Base-by-base conservation (phyloP, 2,113 vertebrate genomes). In the Toxostoma redivivum region DNA sequence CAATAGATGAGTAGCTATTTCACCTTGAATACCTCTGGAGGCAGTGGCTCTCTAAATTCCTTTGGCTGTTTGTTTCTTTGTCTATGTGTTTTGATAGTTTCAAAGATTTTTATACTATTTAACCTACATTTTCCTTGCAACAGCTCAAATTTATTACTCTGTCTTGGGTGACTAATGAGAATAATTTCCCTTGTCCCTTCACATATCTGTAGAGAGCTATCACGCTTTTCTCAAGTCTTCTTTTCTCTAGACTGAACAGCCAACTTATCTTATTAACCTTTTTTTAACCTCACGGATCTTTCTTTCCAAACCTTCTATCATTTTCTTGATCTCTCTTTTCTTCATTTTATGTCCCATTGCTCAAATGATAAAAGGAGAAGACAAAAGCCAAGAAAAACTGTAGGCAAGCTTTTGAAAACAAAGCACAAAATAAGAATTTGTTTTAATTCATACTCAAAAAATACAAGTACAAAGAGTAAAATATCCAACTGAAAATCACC, bases 401-500 rank as follows among this genome's bases (percentile, higher is more conserved):
- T 45, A 92, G 88, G 86, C 69, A 94, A 82, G 92, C 95, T 96
- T 97, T 97, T 97, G 88, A 96, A 97, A 97, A 97, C 93, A 96
- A 96, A 93, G 72, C 91, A 92, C 66, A 94, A 97, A 96, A 95
- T 92, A 88, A 92, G 85, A 94, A 90, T 94, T 95, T 97, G 76
- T 95, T 94, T 97, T 97, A 96, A 93, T 96, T 95, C 94, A 61
- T 58, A 72, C 80, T 84, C 62, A 42, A 84, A 89, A 96, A 91
- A 91, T 77, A 76, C 33, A 87, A 93, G 82, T 93, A 95, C 74
- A 95, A 95, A 96, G 95, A 90, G 77, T 73, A 71, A 91, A 87
- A 86, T 86, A 95, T 81, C 88, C 92, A 91, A 74, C 88, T 94
- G 94, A 70, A 96, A 93, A 94, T 92, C 94, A 93, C 86, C 95